Evolutionary conservation across 1,140 invertebrate genomes (phyloP).

Genomic region (Drosophila orena): DNA sequence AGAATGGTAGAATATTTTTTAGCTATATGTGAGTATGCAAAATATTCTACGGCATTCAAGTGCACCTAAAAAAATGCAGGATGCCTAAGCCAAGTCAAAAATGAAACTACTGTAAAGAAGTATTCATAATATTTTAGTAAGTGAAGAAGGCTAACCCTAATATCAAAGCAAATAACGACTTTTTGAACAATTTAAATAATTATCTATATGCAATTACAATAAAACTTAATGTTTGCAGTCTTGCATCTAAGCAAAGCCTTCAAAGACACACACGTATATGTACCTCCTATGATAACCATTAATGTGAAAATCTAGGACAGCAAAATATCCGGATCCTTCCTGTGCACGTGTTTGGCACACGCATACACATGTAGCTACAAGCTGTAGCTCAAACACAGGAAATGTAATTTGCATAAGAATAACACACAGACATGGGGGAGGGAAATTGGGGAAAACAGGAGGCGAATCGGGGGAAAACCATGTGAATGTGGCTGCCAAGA

Average conservation of each 20-base stretch:
- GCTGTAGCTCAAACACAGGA: slow-evolving; percentile 81
- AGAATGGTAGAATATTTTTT: slow-evolving; percentile 81
- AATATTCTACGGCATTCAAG: slow-evolving; percentile 37
- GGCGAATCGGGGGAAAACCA: slow-evolving; percentile 20
- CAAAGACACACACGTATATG: not conserved
- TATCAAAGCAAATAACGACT: too few relatives aligned
- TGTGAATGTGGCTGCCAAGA: slow-evolving; percentile 48
- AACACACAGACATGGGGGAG: slow-evolving; percentile 59
- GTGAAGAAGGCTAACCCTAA: too few relatives aligned
- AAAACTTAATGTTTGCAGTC: too few relatives aligned
- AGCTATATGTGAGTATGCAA: slow-evolving; percentile 69
- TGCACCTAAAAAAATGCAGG: slow-evolving; percentile 1
- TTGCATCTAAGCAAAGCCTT: not conserved
- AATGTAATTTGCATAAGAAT: slow-evolving; percentile 83
- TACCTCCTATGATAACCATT: too few relatives aligned
- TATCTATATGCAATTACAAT: too few relatives aligned
- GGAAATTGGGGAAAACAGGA: slow-evolving; percentile 26
- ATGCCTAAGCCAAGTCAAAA: too few relatives aligned
- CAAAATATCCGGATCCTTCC: not conserved
- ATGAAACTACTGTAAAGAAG: too few relatives aligned
- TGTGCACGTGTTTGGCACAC: slow-evolving; percentile 24
- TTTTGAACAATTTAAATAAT: too few relatives aligned
- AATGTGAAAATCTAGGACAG: too few relatives aligned
- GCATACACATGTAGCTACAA: slow-evolving; percentile 72
- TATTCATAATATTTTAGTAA: too few relatives aligned